phyloP scores from a whole-genome alignment of 2,113 vertebrate species.

The Alosa alosa region DNA sequence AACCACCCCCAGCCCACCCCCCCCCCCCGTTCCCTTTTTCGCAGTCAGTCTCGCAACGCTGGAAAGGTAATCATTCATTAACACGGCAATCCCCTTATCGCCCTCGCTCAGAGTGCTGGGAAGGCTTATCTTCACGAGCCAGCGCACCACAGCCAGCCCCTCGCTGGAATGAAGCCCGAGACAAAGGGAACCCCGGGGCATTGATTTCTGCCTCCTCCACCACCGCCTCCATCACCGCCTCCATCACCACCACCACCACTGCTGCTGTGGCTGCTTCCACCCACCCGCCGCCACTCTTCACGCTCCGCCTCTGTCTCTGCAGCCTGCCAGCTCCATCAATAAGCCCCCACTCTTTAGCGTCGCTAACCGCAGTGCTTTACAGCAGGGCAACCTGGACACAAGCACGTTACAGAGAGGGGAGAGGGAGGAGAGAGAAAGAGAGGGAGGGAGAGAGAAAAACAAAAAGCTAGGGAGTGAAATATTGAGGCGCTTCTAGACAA shows the following conservation, averaged over 20 bases:
- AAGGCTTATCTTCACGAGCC: constrained; percentile 82
- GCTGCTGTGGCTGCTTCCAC: not conserved
- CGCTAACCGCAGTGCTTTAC: not conserved
- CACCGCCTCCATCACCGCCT: constrained; percentile 5
- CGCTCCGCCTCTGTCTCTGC: constrained; percentile 16
- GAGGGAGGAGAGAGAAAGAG: not conserved
- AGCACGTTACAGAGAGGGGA: constrained; percentile 24
- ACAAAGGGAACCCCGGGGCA: constrained; percentile 70
- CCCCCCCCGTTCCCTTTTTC: constrained; percentile 54
- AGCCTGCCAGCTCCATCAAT: constrained; percentile 10
- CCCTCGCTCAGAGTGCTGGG: constrained; percentile 82
- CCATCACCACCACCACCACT: not conserved
- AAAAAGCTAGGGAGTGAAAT: not conserved
- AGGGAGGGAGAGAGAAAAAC: not conserved
- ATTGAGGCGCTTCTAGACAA: constrained; percentile 19
- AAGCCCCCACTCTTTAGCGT: not conserved
- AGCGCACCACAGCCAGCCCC: constrained; percentile 82
- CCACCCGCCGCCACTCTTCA: constrained; percentile 30
- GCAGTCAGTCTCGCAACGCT: constrained; percentile 45
- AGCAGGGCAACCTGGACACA: constrained; percentile 53
- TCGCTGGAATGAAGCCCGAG: constrained; percentile 67
- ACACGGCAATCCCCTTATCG: constrained; percentile 84
- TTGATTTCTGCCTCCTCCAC: constrained; percentile 43
- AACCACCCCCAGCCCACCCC: constrained; percentile 32
- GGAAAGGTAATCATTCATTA: constrained; percentile 64